A percentile compares a stretch with the other conserved stretches of the same genome.
Evolutionary conservation across 2,797 vertebrate species (phyloP).

Genomic region (Odontamblyopus lacepedii): DNA sequence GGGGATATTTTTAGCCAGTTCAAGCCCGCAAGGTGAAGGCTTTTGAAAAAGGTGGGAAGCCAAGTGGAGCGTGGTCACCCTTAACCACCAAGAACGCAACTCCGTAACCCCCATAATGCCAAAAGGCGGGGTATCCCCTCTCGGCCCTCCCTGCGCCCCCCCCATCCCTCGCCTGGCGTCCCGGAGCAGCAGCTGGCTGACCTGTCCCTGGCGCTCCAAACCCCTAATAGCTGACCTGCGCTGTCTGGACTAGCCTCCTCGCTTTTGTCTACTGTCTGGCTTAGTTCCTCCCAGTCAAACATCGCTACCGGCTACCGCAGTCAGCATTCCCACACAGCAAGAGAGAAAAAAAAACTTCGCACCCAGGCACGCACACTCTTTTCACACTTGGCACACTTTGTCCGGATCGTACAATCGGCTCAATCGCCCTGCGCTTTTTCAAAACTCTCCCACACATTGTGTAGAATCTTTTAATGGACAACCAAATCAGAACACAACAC

Average conservation of each 20-base stretch:
- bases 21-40: constrained; percentile 31
- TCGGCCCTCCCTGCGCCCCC: background rate
- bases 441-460: constrained; percentile 47
- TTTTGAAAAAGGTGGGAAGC: constrained; percentile 65
- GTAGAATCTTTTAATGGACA: constrained; percentile 24
- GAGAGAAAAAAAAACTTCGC: constrained; percentile 17
- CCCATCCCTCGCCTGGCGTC: constrained; percentile 10
- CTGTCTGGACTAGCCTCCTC: constrained; percentile 87
- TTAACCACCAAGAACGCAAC: constrained; percentile 33
- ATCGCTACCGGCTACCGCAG: constrained; percentile 71
- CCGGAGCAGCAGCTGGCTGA: constrained; percentile 88
- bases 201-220: constrained; percentile 78
- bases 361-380: constrained; percentile 27
- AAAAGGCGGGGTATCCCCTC: constrained; percentile 27
- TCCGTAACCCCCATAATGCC: constrained; percentile 43
- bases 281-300: constrained; percentile 85
- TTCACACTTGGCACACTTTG: constrained; percentile 60
- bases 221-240: constrained; percentile 86
- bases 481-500: constrained; percentile 12
- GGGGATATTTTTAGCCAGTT: constrained; percentile 7
- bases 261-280: constrained; percentile 96
- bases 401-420: constrained; percentile 35
- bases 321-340: constrained; percentile 67
- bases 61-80: constrained; percentile 74
- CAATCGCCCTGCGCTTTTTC: constrained; percentile 25